Conservation (phyloP, 2,113 vertebrate genomes). For the Acanthochromis polyacanthus region DNA sequence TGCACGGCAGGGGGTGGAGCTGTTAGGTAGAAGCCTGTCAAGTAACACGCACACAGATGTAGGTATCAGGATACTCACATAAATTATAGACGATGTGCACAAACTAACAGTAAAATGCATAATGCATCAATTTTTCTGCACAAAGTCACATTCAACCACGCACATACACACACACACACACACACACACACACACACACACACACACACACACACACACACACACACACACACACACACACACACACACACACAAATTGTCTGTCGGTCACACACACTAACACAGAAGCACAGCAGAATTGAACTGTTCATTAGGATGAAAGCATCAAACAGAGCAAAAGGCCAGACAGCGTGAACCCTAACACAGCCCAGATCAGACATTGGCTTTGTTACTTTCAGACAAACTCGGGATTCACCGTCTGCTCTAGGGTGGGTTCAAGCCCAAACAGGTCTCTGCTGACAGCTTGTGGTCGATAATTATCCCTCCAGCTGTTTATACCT, state of each 20-base stretch:
- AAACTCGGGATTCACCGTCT: slow-evolving; percentile 9
- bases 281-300: neutral
- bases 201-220: slow-evolving; percentile 4
- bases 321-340: slow-evolving; percentile 31
- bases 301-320: slow-evolving; percentile 5
- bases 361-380: slow-evolving; percentile 43
- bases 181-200: neutral
- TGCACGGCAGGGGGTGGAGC: slow-evolving; percentile 75
- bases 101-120: neutral
- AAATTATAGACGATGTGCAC: neutral
- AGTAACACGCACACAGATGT: neutral
- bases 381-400: slow-evolving; percentile 2
- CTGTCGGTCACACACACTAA: neutral
- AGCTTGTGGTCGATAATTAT: slow-evolving; percentile 57
- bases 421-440: slow-evolving; percentile 48
- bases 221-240: neutral
- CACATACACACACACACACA: slow-evolving; percentile 1
- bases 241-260: neutral
- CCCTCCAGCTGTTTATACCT: slow-evolving; percentile 65
- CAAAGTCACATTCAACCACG: neutral
- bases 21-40: slow-evolving; percentile 67
- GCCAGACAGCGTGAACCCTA: slow-evolving; percentile 24
- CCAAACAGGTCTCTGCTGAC: slow-evolving; percentile 52
- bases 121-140: neutral
- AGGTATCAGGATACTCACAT: neutral